Base-by-base conservation (phyloP, 2,113 vertebrate genomes). In the Brienomyrus longianalis region DNA sequence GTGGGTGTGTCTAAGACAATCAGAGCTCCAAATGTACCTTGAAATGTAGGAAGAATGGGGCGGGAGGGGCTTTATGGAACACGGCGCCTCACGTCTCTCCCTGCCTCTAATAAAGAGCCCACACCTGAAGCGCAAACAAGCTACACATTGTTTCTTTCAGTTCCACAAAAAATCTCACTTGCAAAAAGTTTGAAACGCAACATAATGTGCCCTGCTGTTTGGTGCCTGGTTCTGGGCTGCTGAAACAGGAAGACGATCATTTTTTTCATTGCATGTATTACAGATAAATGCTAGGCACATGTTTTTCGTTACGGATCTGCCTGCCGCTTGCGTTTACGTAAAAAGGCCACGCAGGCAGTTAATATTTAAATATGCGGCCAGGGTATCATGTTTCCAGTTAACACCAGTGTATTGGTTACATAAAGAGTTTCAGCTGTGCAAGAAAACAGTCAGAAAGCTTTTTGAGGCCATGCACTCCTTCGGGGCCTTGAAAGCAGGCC, bases 361-460 rank as follows among this genome's bases (percentile, higher is more conserved):
- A 96, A 96, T 96, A 96, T 96, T 96, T 96, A 93, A 96, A 94
- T 92, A 93, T 94, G 91, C 70, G 62, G 48, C 54, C 35, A 31
- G 11, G 92, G 95, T 96, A 90, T 96, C 95, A 91, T 93, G 94
- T 96, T 87, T 96, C 94, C 50, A 77, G 21, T 89, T 89, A 90
- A 86, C 87, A 90, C 88, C 90, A 90, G 91, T 90, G 90, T 88
- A 92, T 89, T 91, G 88, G 88, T 93, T 91, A 86, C 84, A 50
- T 90, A 91, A 93, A 89, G 90, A 17, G 89, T 89, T 88, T 88
- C 90, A 70, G 2, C 1, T 31, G 3, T 9, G 52, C 43, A 66
- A 89, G 89, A 89, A 90, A 86, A n/a, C 83, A 86, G 85, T 77
- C 90, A 86, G 87, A 70, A 86, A 87, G 88, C 51, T 62, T 4